Conservation (phyloP, 2,113 vertebrate species). For the Periophthalmus modestus region DNA sequence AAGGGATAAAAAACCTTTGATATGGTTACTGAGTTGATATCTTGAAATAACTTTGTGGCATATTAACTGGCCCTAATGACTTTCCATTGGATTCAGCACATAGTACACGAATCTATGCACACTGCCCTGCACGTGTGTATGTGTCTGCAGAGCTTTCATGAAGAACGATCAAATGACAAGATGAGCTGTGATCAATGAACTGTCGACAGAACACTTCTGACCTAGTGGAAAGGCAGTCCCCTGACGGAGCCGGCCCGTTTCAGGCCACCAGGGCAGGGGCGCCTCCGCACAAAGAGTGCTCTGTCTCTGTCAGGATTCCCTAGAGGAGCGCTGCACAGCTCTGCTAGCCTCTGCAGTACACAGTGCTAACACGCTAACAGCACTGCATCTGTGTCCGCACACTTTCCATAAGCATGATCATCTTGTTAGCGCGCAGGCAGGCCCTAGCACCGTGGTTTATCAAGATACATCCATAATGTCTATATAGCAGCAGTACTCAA, state of each 20-base stretch:
- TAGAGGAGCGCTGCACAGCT: slow-evolving; percentile 54
- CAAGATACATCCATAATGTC: slow-evolving; percentile 13
- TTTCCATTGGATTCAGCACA: slow-evolving; percentile 51
- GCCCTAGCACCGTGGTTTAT: slow-evolving; percentile 32
- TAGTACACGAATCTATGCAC: slow-evolving; percentile 46
- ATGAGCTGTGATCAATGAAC: slow-evolving; percentile 83
- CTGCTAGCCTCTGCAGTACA: slow-evolving; percentile 66
- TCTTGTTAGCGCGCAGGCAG: slow-evolving; percentile 38
- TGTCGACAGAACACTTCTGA: slow-evolving; percentile 85
- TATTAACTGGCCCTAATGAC: background rate
- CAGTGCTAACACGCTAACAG: slow-evolving; percentile 63
- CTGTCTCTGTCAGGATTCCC: slow-evolving; percentile 74
- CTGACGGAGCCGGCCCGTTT: slow-evolving; percentile 64
- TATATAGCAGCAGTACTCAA: background rate
- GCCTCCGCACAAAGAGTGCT: slow-evolving; percentile 70
- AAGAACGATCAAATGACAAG: slow-evolving; percentile 73
- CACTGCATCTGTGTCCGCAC: slow-evolving; percentile 64
- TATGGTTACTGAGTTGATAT: too few species aligned
- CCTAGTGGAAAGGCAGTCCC: slow-evolving; percentile 77
- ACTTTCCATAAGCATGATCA: slow-evolving; percentile 51
- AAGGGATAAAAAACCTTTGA: too few species aligned
- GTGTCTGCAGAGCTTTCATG: slow-evolving; percentile 52
- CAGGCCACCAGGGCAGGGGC: slow-evolving; percentile 73
- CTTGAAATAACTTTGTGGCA: background rate
- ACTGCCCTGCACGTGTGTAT: slow-evolving; percentile 21